These are phyloP conservation scores for Ennomos quercinarius DNA, from an alignment of 2,888 invertebrate species.

Conservation along the genomic window DNA sequence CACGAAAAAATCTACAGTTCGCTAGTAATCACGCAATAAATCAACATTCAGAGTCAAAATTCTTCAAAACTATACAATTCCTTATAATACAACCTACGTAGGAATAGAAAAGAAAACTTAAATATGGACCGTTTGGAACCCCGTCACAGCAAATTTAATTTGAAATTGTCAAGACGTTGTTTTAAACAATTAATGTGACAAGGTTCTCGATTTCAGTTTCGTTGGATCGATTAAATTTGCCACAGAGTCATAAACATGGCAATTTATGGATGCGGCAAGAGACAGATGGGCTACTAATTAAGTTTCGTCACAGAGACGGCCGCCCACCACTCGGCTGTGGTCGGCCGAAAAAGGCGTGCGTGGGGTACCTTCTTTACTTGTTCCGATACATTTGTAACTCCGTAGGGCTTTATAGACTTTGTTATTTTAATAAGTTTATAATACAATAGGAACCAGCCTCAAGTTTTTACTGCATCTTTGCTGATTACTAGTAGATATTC, in stretches of 20 bases:
- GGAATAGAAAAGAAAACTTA: neutral
- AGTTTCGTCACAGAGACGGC: conserved; percentile 38
- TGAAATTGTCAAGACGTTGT: neutral
- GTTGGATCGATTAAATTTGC: conserved; percentile 34
- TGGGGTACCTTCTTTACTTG: conserved; percentile 17
- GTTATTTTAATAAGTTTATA: too few relatives aligned
- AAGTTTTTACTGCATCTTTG: too few relatives aligned
- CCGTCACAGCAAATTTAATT: conserved; percentile 3
- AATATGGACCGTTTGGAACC: neutral
- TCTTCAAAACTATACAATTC: conserved; percentile 13
- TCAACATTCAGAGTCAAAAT: conserved; percentile 18
- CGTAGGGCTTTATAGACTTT: neutral
- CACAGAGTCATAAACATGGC: conserved; percentile 40
- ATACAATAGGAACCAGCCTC: too few relatives aligned
- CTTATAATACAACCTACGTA: conserved; percentile 9
- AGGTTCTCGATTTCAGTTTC: conserved; percentile 20
- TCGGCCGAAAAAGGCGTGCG: conserved; percentile 16
- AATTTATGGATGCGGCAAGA: conserved; percentile 49
- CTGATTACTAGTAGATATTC: too few relatives aligned
- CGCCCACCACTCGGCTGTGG: conserved; percentile 31
- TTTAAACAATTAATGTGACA: conserved; percentile 4
- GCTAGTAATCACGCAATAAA: conserved; percentile 22
- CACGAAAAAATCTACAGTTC: conserved; percentile 23
- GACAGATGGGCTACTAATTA: conserved; percentile 52
- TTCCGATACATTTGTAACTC: neutral